These are phyloP conservation scores for Asteroscopus sphinx DNA, from an alignment of 2,888 invertebrate species.

Conservation along the genomic window DNA sequence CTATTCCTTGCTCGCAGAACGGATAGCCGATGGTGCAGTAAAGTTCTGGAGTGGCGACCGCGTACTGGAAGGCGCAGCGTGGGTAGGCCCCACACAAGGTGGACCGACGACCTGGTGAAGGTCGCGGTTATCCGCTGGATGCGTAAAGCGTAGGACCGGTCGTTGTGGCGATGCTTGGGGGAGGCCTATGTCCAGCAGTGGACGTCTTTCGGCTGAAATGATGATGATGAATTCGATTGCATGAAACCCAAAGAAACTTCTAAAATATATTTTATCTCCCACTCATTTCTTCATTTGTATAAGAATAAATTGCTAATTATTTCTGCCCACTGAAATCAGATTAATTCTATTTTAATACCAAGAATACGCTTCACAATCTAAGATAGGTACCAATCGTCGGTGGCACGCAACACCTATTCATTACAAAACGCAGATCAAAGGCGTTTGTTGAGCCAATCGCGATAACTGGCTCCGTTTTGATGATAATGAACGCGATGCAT, in stretches of 20 bases:
- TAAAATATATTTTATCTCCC: not conserved
- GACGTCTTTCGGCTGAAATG: too few species aligned
- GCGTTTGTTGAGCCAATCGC: conserved; percentile 42
- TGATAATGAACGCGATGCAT: conserved; percentile 35
- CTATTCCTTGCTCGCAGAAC: too few species aligned
- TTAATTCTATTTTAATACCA: conserved; percentile 55
- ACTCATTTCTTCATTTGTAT: not conserved
- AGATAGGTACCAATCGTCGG: conserved; percentile 51
- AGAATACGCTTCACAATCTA: conserved; percentile 44
- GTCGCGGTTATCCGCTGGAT: too few species aligned
- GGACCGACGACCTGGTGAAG: too few species aligned
- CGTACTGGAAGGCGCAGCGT: too few species aligned
- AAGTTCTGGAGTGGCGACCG: too few species aligned
- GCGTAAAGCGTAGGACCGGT: too few species aligned
- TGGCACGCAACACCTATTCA: conserved; percentile 55
- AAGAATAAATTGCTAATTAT: conserved; percentile 49
- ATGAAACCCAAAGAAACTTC: not conserved
- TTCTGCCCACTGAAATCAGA: conserved; percentile 49
- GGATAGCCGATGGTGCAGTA: too few species aligned
- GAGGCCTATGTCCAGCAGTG: too few species aligned
- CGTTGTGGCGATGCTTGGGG: too few species aligned
- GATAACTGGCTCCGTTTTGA: conserved; percentile 48
- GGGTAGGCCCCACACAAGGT: too few species aligned
- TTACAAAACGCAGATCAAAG: conserved; percentile 56
- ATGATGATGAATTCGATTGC: too few species aligned